Evolutionary conservation across 2,888 invertebrate genomes (phyloP).

Genomic region (Campopleginae sp.): DNA sequence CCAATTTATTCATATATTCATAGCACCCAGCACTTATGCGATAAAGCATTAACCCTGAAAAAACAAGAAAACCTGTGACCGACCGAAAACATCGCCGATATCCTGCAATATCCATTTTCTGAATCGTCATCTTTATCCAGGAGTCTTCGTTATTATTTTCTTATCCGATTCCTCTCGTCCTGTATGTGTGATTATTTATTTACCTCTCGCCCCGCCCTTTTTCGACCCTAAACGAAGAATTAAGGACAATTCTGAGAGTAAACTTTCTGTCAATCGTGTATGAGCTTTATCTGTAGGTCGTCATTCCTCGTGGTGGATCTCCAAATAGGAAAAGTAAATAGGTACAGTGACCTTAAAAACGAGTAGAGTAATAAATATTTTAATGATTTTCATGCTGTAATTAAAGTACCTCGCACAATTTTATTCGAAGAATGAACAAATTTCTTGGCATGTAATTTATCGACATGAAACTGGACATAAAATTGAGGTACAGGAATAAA

Average conservation of each 20-base stretch:
- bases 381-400: background rate
- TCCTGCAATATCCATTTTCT: background rate
- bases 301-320: background rate
- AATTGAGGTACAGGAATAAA: background rate
- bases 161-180: constrained; percentile 1
- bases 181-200: background rate
- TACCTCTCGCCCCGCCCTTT: background rate
- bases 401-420: background rate
- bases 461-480: background rate
- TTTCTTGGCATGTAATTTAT: background rate
- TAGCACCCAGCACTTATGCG: background rate
- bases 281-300: background rate
- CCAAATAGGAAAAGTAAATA: background rate
- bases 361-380: background rate
- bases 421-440: background rate
- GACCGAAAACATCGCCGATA: constrained; percentile 5
- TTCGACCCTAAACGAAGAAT: constrained; percentile 5
- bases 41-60: background rate
- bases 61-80: background rate
- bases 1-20: background rate
- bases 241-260: background rate
- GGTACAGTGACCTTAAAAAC: background rate
- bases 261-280: constrained; percentile 9
- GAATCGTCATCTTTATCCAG: background rate
- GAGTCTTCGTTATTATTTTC: background rate